These are phyloP conservation scores for Aphrocallistes beatrix DNA, from an alignment of 37 sponge, comb jelly and placozoan species.

Conservation along the genomic window DNA sequence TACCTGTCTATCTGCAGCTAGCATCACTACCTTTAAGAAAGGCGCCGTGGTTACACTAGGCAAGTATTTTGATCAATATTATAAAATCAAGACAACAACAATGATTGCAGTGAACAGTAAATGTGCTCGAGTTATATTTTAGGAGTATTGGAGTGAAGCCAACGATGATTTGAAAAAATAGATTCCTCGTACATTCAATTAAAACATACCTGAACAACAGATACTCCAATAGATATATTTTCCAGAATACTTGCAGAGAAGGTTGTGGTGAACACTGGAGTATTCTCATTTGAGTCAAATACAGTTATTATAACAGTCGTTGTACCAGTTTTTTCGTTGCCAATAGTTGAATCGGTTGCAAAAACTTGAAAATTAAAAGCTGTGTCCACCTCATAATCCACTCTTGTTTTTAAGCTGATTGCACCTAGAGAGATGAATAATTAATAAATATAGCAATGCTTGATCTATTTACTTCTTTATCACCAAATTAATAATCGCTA, in stretches of 20 bases:
- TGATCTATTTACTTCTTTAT: too few species aligned
- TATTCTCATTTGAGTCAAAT: neutral
- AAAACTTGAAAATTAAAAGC: neutral
- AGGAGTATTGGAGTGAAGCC: too few species aligned
- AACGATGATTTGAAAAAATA: too few species aligned
- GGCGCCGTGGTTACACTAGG: too few species aligned
- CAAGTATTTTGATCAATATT: too few species aligned
- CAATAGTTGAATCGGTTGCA: neutral
- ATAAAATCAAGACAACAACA: too few species aligned
- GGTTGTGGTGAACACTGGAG: neutral
- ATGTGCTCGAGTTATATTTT: too few species aligned
- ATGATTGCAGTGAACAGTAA: too few species aligned
- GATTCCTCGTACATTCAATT: too few species aligned
- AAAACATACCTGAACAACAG: neutral
- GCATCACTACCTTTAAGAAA: too few species aligned
- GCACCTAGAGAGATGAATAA: neutral
- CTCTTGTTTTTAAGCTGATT: neutral
- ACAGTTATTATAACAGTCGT: neutral
- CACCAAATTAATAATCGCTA: too few species aligned
- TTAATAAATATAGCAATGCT: neutral
- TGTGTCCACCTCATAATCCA: neutral
- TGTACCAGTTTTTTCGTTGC: neutral
- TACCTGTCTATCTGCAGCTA: too few species aligned
- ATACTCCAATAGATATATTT: neutral
- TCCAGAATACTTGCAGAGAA: neutral